phyloP scores from a whole-genome alignment of 2,888 invertebrate species.

The Amiota minor region DNA sequence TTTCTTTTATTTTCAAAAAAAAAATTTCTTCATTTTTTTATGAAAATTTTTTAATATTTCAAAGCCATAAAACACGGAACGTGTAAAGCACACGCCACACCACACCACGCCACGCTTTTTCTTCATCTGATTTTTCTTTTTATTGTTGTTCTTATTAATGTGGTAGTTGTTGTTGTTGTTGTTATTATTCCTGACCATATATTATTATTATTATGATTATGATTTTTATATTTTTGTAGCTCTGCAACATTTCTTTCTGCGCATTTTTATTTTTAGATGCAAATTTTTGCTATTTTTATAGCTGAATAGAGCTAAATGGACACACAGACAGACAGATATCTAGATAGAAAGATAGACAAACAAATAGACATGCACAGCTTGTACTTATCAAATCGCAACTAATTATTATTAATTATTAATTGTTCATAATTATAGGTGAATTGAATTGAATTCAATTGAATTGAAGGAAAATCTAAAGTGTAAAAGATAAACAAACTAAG shows the following conservation, averaged over 20 bases:
- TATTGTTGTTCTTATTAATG: constrained; percentile 48
- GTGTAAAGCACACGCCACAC: background rate
- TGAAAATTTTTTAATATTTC: too few relatives aligned
- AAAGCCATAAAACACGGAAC: background rate
- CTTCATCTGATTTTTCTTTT: background rate
- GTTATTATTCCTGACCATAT: constrained; percentile 17
- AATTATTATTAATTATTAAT: constrained; percentile 54
- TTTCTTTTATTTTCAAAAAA: too few relatives aligned
- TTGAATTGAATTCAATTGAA: too few relatives aligned
- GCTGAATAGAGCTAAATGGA: constrained; percentile 8
- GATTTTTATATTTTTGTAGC: background rate
- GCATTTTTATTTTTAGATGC: constrained; percentile 52
- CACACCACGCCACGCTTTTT: background rate
- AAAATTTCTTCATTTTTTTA: too few relatives aligned
- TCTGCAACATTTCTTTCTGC: constrained; percentile 8
- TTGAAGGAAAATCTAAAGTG: too few relatives aligned
- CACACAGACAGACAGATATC: background rate
- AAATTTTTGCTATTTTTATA: constrained; percentile 55
- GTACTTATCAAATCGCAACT: constrained; percentile 52
- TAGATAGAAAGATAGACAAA: too few relatives aligned
- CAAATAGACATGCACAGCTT: constrained; percentile 41
- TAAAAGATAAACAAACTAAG: too few relatives aligned
- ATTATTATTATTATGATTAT: too few relatives aligned
- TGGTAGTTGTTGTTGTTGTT: constrained; percentile 61
- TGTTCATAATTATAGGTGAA: constrained; percentile 42